Base-by-base conservation (phyloP, 2,113 vertebrate species). In the Galbula dea region DNA sequence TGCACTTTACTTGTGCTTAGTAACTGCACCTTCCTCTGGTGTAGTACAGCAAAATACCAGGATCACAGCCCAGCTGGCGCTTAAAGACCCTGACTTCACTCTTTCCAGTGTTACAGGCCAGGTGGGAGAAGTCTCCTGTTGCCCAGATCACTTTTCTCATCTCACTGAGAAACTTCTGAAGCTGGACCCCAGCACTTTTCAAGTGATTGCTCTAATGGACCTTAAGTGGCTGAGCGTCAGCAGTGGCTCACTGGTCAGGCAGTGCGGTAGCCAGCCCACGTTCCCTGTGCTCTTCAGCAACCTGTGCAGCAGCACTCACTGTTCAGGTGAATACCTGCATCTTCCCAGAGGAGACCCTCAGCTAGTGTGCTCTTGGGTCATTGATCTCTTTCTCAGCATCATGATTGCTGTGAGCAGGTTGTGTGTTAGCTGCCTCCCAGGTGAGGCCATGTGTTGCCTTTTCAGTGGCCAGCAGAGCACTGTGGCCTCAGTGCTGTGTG, bases 101-200 rank as follows among this genome's bases (percentile, higher is more conserved):
- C 88, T 93, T 89, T 83, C 55, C 90, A 54, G 23, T 65, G 65
- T 94, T 88, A 67, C 96, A 88, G 86, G 82, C 73, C 68, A 37
- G 87, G 78, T 74, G 91, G 67, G 63, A 75, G 45, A 34, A 73
- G 52, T 74, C 41, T 84, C 39, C 49, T 92, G 72, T 65, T 82
- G 61, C 72, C 62, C 84, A 84, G 71, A 34, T 93, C 15, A 5
- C 74, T 92, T 86, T 89, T 88, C 49, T 82, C 16, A 45, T 77
- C 68, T 94, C 78, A 49, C 58, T 69, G 76, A 21, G 66, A 92
- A 45, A 45, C 65, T 67, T 29, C 67, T 73, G 15, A 83, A 90
- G 32, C 72, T 79, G 93, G 81, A 83, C 45, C 59, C 77, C 62
- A 18, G 71, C 75, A 75, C 24, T 58, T 89, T 86, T 73, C 41